Evolutionary conservation across 2,797 vertebrate genomes (phyloP).

Genomic region (Cichlasoma orientale): DNA sequence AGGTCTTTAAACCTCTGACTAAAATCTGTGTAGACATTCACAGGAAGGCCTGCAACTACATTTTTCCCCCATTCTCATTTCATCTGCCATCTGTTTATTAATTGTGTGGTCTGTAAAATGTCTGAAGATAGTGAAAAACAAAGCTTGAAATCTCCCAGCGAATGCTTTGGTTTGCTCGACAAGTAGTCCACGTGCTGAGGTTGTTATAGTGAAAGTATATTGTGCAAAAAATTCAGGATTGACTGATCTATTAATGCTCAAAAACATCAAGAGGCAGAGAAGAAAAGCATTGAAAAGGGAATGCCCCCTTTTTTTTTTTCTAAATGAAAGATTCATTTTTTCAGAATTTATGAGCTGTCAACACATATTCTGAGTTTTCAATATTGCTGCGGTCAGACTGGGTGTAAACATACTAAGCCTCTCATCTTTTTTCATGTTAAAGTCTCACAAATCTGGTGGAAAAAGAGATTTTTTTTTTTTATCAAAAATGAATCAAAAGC

Average conservation of each 20-base stretch:
- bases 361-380: slow-evolving; percentile 37
- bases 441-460: slow-evolving; percentile 24
- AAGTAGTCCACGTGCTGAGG: not conserved
- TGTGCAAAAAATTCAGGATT: not conserved
- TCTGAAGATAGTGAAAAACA: not conserved
- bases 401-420: slow-evolving; percentile 27
- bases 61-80: not conserved
- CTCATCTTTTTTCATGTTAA: slow-evolving; percentile 32
- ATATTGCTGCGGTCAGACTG: not conserved
- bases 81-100: not conserved
- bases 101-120: not conserved
- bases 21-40: not conserved
- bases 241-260: not conserved
- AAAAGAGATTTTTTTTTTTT: slow-evolving; percentile 21
- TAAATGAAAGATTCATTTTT: slow-evolving; percentile 29
- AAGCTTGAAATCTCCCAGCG: not conserved
- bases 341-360: slow-evolving; percentile 25
- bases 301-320: not conserved
- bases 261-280: not conserved
- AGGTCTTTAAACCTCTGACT: not conserved
- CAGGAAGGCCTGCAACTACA: not conserved
- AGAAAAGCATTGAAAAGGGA: not conserved
- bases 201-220: not conserved
- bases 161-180: not conserved
- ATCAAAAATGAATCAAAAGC: slow-evolving; percentile 1